Base-by-base conservation (phyloP, 2,113 vertebrate genomes). In the Daubentonia madagascariensis region DNA sequence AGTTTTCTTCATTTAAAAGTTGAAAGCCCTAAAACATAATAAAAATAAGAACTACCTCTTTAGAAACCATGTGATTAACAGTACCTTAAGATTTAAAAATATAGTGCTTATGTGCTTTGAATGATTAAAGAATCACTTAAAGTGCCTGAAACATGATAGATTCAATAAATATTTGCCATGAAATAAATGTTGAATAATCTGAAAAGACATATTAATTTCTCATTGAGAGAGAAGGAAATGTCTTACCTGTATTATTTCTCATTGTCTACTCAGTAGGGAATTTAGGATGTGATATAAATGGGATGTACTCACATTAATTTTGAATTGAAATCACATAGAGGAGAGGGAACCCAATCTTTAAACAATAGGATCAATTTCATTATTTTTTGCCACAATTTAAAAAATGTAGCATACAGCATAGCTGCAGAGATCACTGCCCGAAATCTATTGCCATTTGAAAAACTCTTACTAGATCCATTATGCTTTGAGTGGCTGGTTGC, bases 121-220 rank as follows among this genome's bases (percentile, higher is more conserved):
- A 50, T 95, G 65, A 93, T 40, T 88, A 50, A 94, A 75, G 25
- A 85, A 28, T 61, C 23, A 11, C 37, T 89, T 90, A 52, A 87
- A 85, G 78, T 81, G 22, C 67, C 25, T 85, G 54, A 37, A 88
- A 40, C 54, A 94, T 2, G 14, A 35, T 87, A 79, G 45, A 17
- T 63, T 87, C 35, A n/a, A 50, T 88, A 88, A 80, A 79, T 95
- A 89, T 91, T 84, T 93, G 54, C 68, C 28, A 10, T 59, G 12
- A 59, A 79, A 83, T 96, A 57, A 95, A 87, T 85, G 48, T 88
- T 84, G 54, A 87, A 67, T 90, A 90, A 85, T 89, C 25, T 87
- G 35, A 70, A 81, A 81, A 63, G 14, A 70, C 70, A 16, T 68
- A 89, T 91, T 45, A 80, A 67, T 91, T 93, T 93, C 72, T 93